Evolutionary conservation across 2,113 vertebrate species (phyloP).

Genomic region (Anser cygnoides): DNA sequence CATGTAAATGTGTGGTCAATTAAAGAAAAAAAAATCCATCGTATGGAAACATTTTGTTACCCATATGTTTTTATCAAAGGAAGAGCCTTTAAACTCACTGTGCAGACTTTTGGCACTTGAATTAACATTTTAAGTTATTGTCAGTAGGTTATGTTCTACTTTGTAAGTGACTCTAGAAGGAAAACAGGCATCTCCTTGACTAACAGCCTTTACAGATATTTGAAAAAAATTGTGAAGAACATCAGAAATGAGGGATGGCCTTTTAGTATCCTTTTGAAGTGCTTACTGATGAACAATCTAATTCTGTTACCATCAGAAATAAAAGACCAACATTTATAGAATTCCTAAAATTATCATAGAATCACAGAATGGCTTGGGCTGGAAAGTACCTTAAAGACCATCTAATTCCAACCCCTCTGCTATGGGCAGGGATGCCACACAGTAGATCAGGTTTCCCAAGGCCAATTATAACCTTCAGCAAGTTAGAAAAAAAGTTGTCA

Average conservation of each 20-base stretch:
- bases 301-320: background rate
- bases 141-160: background rate
- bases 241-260: background rate
- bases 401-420: too few species aligned
- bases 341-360: background rate
- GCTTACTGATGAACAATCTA: background rate
- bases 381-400: too few species aligned
- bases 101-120: background rate
- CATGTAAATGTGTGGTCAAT: background rate
- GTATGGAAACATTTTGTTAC: background rate
- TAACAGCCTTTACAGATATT: background rate
- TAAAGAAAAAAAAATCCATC: background rate
- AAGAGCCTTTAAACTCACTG: background rate
- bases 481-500: background rate
- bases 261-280: background rate
- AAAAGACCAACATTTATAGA: background rate
- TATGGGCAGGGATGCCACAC: too few species aligned
- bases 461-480: background rate
- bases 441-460: too few species aligned
- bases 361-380: too few species aligned
- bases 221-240: background rate
- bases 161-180: background rate
- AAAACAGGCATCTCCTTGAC: background rate
- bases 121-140: background rate
- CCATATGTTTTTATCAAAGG: background rate